Conservation (phyloP, 2,113 vertebrate genomes). For the Opisthocomus hoazin region DNA sequence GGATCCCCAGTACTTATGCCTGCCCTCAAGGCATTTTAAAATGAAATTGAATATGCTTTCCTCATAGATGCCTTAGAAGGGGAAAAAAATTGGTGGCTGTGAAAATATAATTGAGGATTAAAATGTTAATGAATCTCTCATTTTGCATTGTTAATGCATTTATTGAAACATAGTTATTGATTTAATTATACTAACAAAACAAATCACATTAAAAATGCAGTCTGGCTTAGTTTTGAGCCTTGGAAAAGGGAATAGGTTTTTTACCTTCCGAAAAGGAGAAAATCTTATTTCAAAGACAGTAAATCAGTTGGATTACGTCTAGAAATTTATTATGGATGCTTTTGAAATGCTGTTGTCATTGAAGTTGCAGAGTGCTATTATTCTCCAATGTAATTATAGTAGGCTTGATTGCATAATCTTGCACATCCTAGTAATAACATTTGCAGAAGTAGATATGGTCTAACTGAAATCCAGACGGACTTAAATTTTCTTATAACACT, state of each 20-base stretch:
- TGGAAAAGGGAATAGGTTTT: conserved; percentile 19
- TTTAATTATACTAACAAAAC: conserved; percentile 36
- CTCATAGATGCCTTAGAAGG: background rate
- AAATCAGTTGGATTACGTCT: conserved; percentile 49
- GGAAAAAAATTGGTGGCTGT: background rate
- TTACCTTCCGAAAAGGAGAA: conserved; percentile 41
- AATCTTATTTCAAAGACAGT: conserved; percentile 54
- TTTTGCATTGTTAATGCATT: conserved; percentile 23
- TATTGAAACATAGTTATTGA: conserved; percentile 22
- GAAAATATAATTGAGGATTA: background rate
- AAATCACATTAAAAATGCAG: conserved; percentile 8
- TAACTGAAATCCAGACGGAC: conserved; percentile 19
- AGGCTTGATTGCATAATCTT: conserved; percentile 44
- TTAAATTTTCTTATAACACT: conserved; percentile 19
- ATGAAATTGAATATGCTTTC: background rate
- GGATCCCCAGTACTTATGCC: background rate
- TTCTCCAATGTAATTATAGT: conserved; percentile 55
- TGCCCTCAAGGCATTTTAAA: background rate
- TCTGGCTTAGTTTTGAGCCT: background rate
- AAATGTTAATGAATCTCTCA: conserved; percentile 3
- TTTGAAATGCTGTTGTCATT: conserved; percentile 50
- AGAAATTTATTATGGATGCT: conserved; percentile 48
- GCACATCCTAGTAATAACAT: conserved; percentile 29
- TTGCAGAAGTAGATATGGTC: conserved; percentile 26
- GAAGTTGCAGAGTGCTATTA: conserved; percentile 26